Evolutionary conservation across 2,113 vertebrate genomes (phyloP).

Genomic region (Passer montanus): DNA sequence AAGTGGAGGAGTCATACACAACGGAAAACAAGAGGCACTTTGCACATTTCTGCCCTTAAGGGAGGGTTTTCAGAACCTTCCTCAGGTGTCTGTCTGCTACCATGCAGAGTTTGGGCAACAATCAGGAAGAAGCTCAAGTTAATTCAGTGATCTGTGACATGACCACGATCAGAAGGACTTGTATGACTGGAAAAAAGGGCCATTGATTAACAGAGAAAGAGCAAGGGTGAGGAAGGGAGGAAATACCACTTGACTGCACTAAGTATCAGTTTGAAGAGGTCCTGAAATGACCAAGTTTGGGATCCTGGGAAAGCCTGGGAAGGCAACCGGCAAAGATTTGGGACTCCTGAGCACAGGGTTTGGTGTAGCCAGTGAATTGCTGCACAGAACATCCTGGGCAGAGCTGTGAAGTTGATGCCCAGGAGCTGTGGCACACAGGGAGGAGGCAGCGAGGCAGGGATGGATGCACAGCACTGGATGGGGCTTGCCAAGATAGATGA

Average conservation of each 20-base stretch:
- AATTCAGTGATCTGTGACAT: not conserved
- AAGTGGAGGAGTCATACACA: not conserved
- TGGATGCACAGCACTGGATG: accelerated
- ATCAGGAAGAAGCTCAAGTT: not conserved
- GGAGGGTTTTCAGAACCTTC: not conserved
- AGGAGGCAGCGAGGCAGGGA: not conserved
- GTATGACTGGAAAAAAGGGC: not conserved
- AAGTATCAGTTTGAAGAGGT: not conserved
- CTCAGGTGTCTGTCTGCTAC: not conserved
- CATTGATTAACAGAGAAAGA: not conserved
- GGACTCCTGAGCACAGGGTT: not conserved
- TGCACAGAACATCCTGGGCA: not conserved
- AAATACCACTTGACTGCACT: not conserved
- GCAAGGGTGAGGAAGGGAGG: not conserved
- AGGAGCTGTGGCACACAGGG: not conserved
- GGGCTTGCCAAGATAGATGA: not conserved
- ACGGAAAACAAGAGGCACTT: not conserved
- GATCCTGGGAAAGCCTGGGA: not conserved
- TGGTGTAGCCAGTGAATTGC: not conserved
- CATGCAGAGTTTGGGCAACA: not conserved
- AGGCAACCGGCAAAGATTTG: not conserved
- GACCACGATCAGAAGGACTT: too few relatives aligned
- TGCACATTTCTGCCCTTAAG: not conserved
- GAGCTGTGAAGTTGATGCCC: not conserved
- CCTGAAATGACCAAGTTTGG: not conserved